These are phyloP conservation scores for Limnephilus rhombicus DNA, from an alignment of 2,888 invertebrate species.

Conservation along the genomic window DNA sequence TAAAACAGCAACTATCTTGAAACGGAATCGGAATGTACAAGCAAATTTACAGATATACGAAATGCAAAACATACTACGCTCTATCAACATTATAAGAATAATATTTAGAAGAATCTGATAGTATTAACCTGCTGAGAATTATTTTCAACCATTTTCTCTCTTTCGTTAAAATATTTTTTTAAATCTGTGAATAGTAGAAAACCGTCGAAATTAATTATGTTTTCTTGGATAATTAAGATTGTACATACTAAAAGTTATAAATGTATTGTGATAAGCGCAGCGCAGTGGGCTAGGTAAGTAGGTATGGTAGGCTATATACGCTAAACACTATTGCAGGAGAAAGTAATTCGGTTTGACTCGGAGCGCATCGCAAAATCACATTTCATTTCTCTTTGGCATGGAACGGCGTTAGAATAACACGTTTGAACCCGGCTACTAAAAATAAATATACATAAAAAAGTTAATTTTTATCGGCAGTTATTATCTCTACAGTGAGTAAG, in stretches of 20 bases:
- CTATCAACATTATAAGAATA: too few relatives aligned
- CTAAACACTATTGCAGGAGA: not conserved
- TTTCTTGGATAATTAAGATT: not conserved
- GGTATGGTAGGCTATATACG: not conserved
- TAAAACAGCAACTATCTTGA: too few relatives aligned
- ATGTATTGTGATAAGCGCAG: not conserved
- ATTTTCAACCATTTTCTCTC: too few relatives aligned
- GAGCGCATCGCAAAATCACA: not conserved
- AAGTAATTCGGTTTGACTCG: not conserved
- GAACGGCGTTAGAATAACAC: not conserved
- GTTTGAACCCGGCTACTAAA: not conserved
- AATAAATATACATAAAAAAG: not conserved
- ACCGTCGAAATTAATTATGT: not conserved
- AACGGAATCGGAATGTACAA: too few relatives aligned
- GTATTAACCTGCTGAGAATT: too few relatives aligned
- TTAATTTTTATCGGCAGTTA: too few relatives aligned
- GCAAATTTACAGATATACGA: too few relatives aligned
- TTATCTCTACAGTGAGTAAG: too few relatives aligned
- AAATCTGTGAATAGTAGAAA: not conserved
- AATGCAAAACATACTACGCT: too few relatives aligned
- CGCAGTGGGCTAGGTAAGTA: not conserved
- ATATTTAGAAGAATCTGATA: too few relatives aligned
- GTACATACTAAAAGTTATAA: not conserved
- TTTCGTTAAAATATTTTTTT: too few relatives aligned
- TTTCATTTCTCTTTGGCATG: constrained; percentile 1